Base-by-base conservation (phyloP, 2,888 invertebrate species). In the Crioceris asparagi region DNA sequence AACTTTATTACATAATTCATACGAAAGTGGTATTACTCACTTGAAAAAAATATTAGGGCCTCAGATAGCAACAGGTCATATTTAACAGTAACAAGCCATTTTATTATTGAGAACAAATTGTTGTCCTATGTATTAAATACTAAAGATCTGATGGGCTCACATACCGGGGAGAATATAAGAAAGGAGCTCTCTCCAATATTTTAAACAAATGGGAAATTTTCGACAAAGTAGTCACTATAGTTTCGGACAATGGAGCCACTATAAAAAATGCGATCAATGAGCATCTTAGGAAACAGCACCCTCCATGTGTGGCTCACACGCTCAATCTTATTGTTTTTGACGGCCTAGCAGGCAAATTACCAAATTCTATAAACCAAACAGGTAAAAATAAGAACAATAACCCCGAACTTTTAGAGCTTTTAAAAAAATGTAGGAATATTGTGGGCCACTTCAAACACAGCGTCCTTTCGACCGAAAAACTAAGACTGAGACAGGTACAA, bases 211-310 rank as follows among this genome's bases (percentile, higher is more conserved):
- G 49, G 52, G 32, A 47, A 32, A 49, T 55, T 29, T 12, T 5
- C 11, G 26, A 50, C 16, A 56, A 54, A 51, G 42, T 54, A 12
- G 40, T 49, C 2, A 47, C 52, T 2, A 40, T 54, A 14, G 49
- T 56, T 16, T 46, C 48, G 5, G 50, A 55, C 39, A 54, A 52
- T 35, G 51, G 46, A n/a, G 44, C 49, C 1, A 52, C 53, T 31
- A 45, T 55, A 3, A 54, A 53, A 49, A 45, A 44, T 16, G 51
- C 53, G 4, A 45, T 55, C 14, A 45, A 33, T 37, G 47, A 53
- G 14, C 30, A 44, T 34, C 32, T 54, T n/a, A 30, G 38, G 18
- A 51, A 48, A 41, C 32, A 47, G 19, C 47, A 55, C 32, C 47
- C 48, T 41, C 49, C 48, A 4, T 55, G 53, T 40, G 46, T 55